These are phyloP conservation scores for Mormyrus hasselquistii DNA, from an alignment of 2,797 vertebrate species.

Conservation along the genomic window DNA sequence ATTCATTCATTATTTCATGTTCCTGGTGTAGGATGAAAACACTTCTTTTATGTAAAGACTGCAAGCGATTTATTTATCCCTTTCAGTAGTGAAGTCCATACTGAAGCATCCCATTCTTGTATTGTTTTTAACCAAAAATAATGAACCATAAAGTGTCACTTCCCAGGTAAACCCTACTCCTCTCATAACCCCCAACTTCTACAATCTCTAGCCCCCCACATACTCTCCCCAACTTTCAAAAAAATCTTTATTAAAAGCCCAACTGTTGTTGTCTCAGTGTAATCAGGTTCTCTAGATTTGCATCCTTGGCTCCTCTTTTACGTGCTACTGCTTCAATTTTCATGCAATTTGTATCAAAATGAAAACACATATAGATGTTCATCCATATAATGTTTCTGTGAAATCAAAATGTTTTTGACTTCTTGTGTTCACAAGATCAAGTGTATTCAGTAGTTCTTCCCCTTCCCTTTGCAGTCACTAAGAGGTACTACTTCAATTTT, in stretches of 20 bases:
- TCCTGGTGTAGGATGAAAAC: not conserved
- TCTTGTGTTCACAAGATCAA: not conserved
- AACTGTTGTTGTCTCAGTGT: not conserved
- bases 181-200: not conserved
- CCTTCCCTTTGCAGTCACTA: not conserved
- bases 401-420: not conserved
- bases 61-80: not conserved
- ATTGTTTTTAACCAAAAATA: not conserved
- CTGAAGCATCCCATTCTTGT: not conserved
- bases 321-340: not conserved
- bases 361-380: not conserved
- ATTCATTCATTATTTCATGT: not conserved
- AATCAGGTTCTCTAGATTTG: not conserved
- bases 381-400: not conserved
- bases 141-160: not conserved
- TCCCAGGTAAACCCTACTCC: not conserved
- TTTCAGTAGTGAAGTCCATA: not conserved
- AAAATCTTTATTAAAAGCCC: not conserved
- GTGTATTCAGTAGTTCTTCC: not conserved
- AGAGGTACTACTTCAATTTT: not conserved
- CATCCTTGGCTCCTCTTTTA: not conserved
- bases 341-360: not conserved
- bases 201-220: not conserved
- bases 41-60: not conserved
- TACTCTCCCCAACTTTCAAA: not conserved